Evolutionary conservation across 2,888 invertebrate genomes (phyloP).

Genomic region (Tipula confusa): DNA sequence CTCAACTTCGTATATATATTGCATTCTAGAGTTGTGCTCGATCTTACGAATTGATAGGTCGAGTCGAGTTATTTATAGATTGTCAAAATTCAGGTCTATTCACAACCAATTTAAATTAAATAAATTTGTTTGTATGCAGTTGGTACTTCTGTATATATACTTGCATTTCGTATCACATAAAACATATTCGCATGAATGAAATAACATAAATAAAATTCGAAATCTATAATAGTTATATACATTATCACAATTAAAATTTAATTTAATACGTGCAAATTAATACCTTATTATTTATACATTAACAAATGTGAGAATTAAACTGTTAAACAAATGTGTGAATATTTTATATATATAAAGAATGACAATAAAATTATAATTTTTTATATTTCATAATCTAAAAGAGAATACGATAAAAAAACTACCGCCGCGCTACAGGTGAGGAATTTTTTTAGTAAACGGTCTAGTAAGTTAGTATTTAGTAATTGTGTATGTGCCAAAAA

Average conservation of each 20-base stretch:
- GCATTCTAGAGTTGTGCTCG: too few species aligned
- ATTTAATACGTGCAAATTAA: background rate
- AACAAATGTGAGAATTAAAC: background rate
- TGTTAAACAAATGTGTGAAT: background rate
- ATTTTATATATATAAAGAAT: background rate
- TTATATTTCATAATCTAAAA: background rate
- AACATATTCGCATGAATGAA: too few species aligned
- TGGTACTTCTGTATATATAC: background rate
- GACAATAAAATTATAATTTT: background rate
- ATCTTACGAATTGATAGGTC: too few species aligned
- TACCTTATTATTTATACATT: too few species aligned
- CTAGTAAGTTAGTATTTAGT: too few species aligned
- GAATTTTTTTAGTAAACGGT: slow-evolving; percentile 34
- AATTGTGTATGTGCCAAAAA: slow-evolving; percentile 36
- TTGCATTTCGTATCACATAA: too few species aligned
- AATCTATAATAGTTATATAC: background rate
- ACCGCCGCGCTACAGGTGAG: slow-evolving; percentile 33
- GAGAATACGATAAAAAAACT: background rate
- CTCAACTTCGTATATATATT: too few species aligned
- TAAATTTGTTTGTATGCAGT: background rate
- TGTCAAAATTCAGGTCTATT: too few species aligned
- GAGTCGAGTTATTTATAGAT: too few species aligned
- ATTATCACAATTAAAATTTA: background rate
- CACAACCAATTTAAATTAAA: too few species aligned
- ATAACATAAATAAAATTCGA: too few species aligned